phyloP scores from a whole-genome alignment of 2,113 vertebrate genomes.

The Collichthys lucidus region DNA sequence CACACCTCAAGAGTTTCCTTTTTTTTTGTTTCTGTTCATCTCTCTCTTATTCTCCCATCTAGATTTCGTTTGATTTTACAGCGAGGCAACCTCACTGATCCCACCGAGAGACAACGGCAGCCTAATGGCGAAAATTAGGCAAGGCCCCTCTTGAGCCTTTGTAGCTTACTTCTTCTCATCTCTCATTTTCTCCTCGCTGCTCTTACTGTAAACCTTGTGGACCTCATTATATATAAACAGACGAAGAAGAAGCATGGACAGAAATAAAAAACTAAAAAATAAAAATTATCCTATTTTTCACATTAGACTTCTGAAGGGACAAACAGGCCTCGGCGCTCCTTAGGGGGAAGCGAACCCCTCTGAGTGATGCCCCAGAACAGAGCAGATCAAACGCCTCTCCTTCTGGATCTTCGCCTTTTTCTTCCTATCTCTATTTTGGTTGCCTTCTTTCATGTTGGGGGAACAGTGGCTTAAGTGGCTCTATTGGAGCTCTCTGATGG shows the following conservation, averaged over 20 bases:
- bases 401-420: conserved; percentile 47
- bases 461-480: conserved; percentile 80
- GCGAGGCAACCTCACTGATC: conserved; percentile 39
- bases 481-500: conserved; percentile 73
- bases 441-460: conserved; percentile 75
- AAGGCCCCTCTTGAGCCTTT: conserved; percentile 30
- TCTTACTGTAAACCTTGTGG: conserved; percentile 44
- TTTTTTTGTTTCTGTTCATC: conserved; percentile 6
- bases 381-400: conserved; percentile 76
- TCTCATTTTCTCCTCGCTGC: conserved; percentile 17
- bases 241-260: conserved; percentile 22
- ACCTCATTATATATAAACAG: conserved; percentile 66
- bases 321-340: conserved; percentile 52
- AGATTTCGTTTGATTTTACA: conserved; percentile 44
- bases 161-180: conserved; percentile 21
- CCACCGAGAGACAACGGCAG: conserved; percentile 21
- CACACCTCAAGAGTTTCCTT: too few relatives aligned
- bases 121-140: conserved; percentile 53
- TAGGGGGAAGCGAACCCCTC: conserved; percentile 53
- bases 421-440: conserved; percentile 71
- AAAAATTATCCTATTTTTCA: conserved; percentile 66
- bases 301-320: conserved; percentile 63
- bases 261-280: conserved; percentile 36
- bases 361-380: conserved; percentile 71
- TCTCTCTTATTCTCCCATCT: conserved; percentile 21